Evolutionary conservation across 2,797 vertebrate genomes (phyloP), one percentile per base, ranked within the genome.

Genomic region (Orestias chungarensis): DNA sequence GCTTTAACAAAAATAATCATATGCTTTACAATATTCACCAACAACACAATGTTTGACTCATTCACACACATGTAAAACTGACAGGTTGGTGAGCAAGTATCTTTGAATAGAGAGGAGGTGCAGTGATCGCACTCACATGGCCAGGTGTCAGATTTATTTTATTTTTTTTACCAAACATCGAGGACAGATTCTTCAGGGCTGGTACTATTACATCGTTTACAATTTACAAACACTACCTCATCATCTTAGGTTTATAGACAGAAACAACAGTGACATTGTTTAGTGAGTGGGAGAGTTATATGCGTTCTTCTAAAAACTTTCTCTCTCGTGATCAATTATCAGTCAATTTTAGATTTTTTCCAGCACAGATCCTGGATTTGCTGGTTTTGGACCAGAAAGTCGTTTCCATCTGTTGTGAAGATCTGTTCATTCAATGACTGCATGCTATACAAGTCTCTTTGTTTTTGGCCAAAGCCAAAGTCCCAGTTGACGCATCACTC

Each of bases 401-500:
- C 78, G 77, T 89, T 89, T 91, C 89, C 86, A 91, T 92, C 90
- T 89, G 89, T 84, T 86, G 59, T 77, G 82, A 73, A 87, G 90
- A 91, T 92, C 90, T 91, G 86, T 85, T 91, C 85, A 72, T 90
- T 83, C 87, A 75, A 86, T 78, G 70, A 82, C 82, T 83, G 83
- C 81, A 46, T 83, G 80, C 42, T 67, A 86, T 82, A 84, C 57
- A 70, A 82, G 72, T 88, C 83, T 84, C 80, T 86, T 85, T 86
- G 78, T 83, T 87, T 71, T 47, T 66, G 73, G 87, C 89, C 87
- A 86, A 88, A 89, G 84, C 82, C 84, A 76, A 74, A 85, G 78
- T 93, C 91, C 90, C 91, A 86, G 86, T 87, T 87, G 88, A 90
- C 86, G 82, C 82, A 89, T 89, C 86, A 82, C 86, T 89, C 89